Base-by-base conservation (phyloP, 1,140 invertebrate species). In the Cyrtorhinus lividipennis region DNA sequence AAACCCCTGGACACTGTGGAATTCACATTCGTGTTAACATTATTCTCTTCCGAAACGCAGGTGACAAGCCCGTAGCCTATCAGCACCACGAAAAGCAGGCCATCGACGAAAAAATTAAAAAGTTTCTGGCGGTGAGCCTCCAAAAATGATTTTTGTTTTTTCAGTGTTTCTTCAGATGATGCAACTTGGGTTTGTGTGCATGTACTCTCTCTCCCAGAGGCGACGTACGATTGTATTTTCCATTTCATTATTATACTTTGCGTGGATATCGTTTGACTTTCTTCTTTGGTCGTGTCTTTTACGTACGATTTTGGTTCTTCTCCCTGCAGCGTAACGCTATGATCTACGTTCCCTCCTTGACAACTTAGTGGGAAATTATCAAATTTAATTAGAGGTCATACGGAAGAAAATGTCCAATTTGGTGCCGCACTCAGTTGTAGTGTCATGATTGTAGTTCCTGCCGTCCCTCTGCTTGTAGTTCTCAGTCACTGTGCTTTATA, bases 61-160 rank as follows among this genome's bases (percentile, higher is more conserved):
- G 63, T 66, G 65, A 66, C 26, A 13, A 25, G 3, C 53, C 53
- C n/a, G 57, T 53, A 1, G 58, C 30, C 13, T 61, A 64, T 58
- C 64, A 64, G 20, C 64, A 63, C 25, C 62, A 62, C 53, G 65
- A 69, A 65, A 69, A 67, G 56, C 67, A 69, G 59, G 67, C 69
- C 53, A 88, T 91, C 74, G 87, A 90, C 76, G 87, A 90, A 78
- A 92, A 90, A 84, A 91, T 92, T 78, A 90, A 90, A 85, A 91
- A 89, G 78, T 92, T 92, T 78, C 80, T 92, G 78, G 87, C 87
- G 87, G 90, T 93, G 82, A 87, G 85, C 73, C 61, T 57, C 30
- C 46, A 58, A 53, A 53, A 64, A 23, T 38, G 30, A 22, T 64
- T 53, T 57, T 57, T 30, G 45, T 56, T 66, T 60, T 65, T 62